Conservation (phyloP, 2,797 vertebrate genomes). For the Pelodytes ibericus region DNA sequence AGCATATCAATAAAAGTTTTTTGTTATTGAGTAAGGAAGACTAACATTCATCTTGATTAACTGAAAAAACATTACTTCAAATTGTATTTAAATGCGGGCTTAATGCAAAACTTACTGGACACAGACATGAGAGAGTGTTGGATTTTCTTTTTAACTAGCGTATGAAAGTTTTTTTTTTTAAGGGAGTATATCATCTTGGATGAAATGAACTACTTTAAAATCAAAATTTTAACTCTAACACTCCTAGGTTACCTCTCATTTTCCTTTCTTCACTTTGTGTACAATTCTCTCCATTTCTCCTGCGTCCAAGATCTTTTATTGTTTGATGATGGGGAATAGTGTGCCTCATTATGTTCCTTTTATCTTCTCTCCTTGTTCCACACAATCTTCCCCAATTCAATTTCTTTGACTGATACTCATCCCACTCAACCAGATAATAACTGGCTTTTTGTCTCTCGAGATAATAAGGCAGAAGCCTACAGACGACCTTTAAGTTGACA, state of each 20-base stretch:
- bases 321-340: not conserved
- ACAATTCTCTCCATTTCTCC: not conserved
- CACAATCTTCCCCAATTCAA: constrained; percentile 1
- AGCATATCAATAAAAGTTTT: too few relatives aligned
- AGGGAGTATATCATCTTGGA: too few relatives aligned
- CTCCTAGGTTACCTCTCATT: constrained; percentile 16
- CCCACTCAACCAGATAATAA: constrained; percentile 2
- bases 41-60: too few relatives aligned
- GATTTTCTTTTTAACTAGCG: too few relatives aligned
- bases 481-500: constrained; percentile 13
- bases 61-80: too few relatives aligned
- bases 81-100: too few relatives aligned
- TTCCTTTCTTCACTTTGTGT: constrained; percentile 11
- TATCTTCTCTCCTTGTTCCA: constrained; percentile 27
- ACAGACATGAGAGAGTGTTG: too few relatives aligned
- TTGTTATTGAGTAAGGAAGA: too few relatives aligned
- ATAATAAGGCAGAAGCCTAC: constrained; percentile 19
- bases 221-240: not conserved
- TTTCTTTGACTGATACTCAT: constrained; percentile 12
- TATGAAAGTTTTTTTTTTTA: too few relatives aligned
- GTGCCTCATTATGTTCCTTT: constrained; percentile 20
- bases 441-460: not conserved
- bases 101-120: too few relatives aligned
- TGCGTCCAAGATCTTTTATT: not conserved
- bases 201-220: too few relatives aligned